These are phyloP conservation scores for Timandra comae DNA, from an alignment of 2,888 invertebrate genomes.

Conservation along the genomic window DNA sequence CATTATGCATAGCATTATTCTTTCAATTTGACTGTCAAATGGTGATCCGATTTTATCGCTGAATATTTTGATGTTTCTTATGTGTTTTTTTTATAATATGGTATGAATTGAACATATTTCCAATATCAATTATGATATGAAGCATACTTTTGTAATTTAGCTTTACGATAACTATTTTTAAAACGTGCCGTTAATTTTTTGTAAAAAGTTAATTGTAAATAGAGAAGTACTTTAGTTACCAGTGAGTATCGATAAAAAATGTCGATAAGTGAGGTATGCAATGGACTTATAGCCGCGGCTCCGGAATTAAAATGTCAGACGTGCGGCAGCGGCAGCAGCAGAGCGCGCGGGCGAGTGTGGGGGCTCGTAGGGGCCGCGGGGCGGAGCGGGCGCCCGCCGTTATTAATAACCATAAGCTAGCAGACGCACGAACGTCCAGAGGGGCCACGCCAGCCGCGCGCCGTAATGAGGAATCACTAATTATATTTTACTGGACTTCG, in stretches of 20 bases:
- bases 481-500: constrained; percentile 75
- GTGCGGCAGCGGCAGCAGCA: constrained; percentile 70
- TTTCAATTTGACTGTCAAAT: too few relatives aligned
- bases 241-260: constrained; percentile 56
- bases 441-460: constrained; percentile 68
- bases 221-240: constrained; percentile 50
- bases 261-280: constrained; percentile 58
- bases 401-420: constrained; percentile 77
- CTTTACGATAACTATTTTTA: too few relatives aligned
- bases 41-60: too few relatives aligned
- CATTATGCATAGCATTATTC: too few relatives aligned
- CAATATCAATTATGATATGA: too few relatives aligned
- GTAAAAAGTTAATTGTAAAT: constrained; percentile 25
- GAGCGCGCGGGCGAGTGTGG: constrained; percentile 52
- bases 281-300: constrained; percentile 57
- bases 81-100: too few relatives aligned
- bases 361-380: constrained; percentile 31
- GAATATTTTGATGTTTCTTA: too few relatives aligned
- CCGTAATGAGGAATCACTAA: constrained; percentile 76
- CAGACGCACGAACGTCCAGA: constrained; percentile 77
- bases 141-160: too few relatives aligned
- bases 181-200: not conserved
- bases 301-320: constrained; percentile 76
- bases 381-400: constrained; percentile 53
- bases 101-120: too few relatives aligned